A percentile compares a stretch with the other conserved stretches of the same genome.
These are phyloP conservation scores for Agriopis marginaria DNA, from an alignment of 2,888 invertebrate species.

Conservation along the genomic window DNA sequence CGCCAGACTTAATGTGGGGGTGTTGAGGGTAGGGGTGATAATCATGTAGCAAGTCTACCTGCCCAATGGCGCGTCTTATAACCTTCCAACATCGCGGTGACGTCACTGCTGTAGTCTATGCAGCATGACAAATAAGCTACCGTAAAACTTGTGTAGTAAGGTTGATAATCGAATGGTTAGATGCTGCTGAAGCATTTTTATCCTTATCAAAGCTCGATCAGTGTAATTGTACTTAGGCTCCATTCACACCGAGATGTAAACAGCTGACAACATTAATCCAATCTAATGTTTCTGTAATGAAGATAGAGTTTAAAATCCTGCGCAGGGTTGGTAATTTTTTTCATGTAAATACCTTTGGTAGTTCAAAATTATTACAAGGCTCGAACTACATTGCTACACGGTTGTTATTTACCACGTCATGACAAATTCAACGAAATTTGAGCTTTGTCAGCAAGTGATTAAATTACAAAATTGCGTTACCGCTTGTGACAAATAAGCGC, in stretches of 20 bases:
- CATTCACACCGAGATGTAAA: neutral
- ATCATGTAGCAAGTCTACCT: too few relatives aligned
- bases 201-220: neutral
- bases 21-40: too few relatives aligned
- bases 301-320: neutral
- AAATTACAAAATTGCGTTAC: neutral
- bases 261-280: neutral
- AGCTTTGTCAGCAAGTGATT: slow-evolving; percentile 9
- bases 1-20: too few relatives aligned
- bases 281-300: neutral
- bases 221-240: neutral
- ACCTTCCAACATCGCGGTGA: too few relatives aligned
- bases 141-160: too few relatives aligned
- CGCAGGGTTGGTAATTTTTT: neutral
- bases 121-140: too few relatives aligned
- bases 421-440: slow-evolving; percentile 18
- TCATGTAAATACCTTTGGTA: neutral
- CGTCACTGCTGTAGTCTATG: too few relatives aligned
- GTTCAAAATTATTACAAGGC: neutral
- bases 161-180: too few relatives aligned
- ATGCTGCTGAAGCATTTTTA: too few relatives aligned
- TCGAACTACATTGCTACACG: slow-evolving; percentile 11
- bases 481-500: slow-evolving; percentile 38
- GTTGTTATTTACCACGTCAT: slow-evolving; percentile 2
- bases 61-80: too few relatives aligned